These are phyloP conservation scores for Miichthys miiuy DNA, from an alignment of 2,797 vertebrate species.

Conservation along the genomic window DNA sequence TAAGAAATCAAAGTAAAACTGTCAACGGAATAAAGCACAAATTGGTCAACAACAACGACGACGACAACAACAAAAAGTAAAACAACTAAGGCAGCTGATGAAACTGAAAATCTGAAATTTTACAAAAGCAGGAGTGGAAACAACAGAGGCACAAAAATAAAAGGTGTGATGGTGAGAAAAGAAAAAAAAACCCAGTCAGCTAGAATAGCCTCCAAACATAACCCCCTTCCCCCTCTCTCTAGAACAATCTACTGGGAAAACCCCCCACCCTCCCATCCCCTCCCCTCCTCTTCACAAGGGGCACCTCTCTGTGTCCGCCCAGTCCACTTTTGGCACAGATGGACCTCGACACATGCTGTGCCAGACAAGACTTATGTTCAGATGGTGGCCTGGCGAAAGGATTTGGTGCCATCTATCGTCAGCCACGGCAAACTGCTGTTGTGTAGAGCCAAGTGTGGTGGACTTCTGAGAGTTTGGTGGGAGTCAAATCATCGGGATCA, in stretches of 20 bases:
- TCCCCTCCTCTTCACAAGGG: conserved; percentile 40
- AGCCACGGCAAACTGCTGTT: conserved; percentile 43
- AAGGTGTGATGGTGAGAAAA: conserved; percentile 67
- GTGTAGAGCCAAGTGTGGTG: background rate
- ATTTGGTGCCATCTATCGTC: conserved; percentile 75
- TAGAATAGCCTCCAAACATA: conserved; percentile 67
- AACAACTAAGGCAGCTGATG: conserved; percentile 54
- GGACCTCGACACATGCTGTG: conserved; percentile 30
- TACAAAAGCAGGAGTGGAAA: conserved; percentile 67
- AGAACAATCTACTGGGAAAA: conserved; percentile 70
- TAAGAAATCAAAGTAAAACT: conserved; percentile 36
- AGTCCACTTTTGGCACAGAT: conserved; percentile 60
- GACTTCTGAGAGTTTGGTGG: conserved; percentile 2
- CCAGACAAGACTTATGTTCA: background rate
- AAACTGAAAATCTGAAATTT: conserved; percentile 35
- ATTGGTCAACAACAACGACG: conserved; percentile 14
- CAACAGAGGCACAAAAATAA: conserved; percentile 75
- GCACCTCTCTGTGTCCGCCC: conserved; percentile 46
- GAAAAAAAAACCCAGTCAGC: conserved; percentile 65
- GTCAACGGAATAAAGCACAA: conserved; percentile 55
- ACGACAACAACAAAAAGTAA: conserved; percentile 15
- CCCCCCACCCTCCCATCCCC: background rate
- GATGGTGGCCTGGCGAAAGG: background rate
- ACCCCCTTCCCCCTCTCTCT: conserved; percentile 53
- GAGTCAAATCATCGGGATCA: conserved; percentile 6